Evolutionary conservation across 1,140 invertebrate species (phyloP), one percentile per base, ranked within the genome.

Genomic region (Dreissena rostriformis): DNA sequence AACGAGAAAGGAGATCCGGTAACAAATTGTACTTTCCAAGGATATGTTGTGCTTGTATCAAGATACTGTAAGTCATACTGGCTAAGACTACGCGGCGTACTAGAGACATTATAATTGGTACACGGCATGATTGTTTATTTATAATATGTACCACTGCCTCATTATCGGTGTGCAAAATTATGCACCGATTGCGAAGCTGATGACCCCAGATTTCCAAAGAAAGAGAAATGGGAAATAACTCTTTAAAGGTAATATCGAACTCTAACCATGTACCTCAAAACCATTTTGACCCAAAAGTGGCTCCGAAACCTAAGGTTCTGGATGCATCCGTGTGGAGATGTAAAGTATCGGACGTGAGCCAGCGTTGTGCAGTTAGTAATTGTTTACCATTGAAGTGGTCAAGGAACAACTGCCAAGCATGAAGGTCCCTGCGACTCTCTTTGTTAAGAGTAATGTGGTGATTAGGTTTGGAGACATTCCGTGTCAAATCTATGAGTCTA

Each of bases 81-180:
- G 72, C 53, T 0, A 76, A 17, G 1, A 86, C 79, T 0, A 84
- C 24, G 2, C 85, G 28, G 1, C 80, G 68, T 1, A 86, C 81
- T 17, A 86, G 53, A 17, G 11, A 12, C 81, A 86, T 86, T 17
- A 86, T 57, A 0, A 7, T 1, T 19, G 22, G 0, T 39, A 65
- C 24, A 55, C 74, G 78, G 6, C 4, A 78, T 17, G 85, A 57
- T 22, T 61, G 24, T 24, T 73, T 83, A n/a, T n/a, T n/a, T n/a
- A n/a, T n/a, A n/a, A n/a, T n/a, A n/a, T n/a, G n/a, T n/a, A n/a
- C n/a, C n/a, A 86, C 55, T 12, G 72, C 72, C 22, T 51, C 8
- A 79, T 86, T 86, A 55, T 86, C 85, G 49, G 78, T 49, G 39
- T 77, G 70, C 10, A 86, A 39, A n/a, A 84, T 12, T 2, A 86